Evolutionary conservation across 2,888 invertebrate species (phyloP), one percentile per base, ranked within the genome.

Genomic region (Parnassius orleans): DNA sequence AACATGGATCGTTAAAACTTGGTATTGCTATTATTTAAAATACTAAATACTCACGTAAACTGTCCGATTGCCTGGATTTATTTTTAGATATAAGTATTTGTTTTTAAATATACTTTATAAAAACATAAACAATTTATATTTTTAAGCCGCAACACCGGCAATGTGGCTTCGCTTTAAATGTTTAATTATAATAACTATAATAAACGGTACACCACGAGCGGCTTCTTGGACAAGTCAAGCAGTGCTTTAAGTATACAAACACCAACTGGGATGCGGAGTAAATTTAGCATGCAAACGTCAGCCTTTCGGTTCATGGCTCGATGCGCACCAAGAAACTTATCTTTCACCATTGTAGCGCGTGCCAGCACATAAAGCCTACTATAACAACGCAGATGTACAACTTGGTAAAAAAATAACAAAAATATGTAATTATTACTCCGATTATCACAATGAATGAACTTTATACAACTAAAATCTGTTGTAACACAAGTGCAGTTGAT

Each of bases 311-410:
- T 90, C 87, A 90, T 89, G 86, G 81, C 79, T 88, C 90, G 91
- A 89, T 91, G 88, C 91, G 83, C 91, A 87, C 85, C 90, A 91
- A 86, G 90, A 84, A 86, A 90, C 85, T 86, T 90, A 86, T 91
- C 91, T 91, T 91, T 91, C 91, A 91, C 91, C 90, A 91, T 91
- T 91, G 91, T 90, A 81, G 87, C 87, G 83, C 85, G 86, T 86
- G 87, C 86, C 81, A 75, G 74, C 73, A 76, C 72, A 76, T 79
- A 79, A 81, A 81, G 83, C 79, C 75, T 77, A 72, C 69, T 69
- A 68, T 69, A 68, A 63, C 69, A 64, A 65, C 68, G 67, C 72
- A 87, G 88, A 87, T 68, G 73, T 67, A 76, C 66, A 74, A 78
- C 54, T 80, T 72, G 74, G 77, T 69, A 74, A 46, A 63, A 68